phyloP scores from a whole-genome alignment of 2,888 invertebrate genomes.

The Limnephilus lunatus region DNA sequence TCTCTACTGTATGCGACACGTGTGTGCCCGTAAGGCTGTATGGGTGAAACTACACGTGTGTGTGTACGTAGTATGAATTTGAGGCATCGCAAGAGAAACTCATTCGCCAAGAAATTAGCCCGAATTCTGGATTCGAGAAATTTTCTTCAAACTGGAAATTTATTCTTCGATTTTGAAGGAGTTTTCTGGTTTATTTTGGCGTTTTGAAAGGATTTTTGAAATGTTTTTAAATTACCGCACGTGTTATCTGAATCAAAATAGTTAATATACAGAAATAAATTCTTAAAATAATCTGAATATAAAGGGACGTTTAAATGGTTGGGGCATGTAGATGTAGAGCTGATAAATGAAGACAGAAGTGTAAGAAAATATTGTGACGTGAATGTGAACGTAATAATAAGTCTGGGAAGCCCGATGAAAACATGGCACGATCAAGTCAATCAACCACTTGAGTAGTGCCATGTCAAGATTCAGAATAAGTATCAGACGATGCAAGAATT shows the following conservation, averaged over 20 bases:
- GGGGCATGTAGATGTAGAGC: too few species aligned
- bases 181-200: background rate
- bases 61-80: background rate
- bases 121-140: background rate
- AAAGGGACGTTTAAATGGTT: too few species aligned
- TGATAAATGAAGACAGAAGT: too few species aligned
- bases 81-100: conserved; percentile 5
- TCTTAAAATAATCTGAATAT: too few species aligned
- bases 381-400: too few species aligned
- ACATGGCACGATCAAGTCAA: too few species aligned
- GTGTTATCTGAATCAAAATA: background rate
- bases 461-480: too few species aligned
- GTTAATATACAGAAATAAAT: background rate
- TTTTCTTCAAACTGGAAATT: background rate
- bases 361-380: too few species aligned
- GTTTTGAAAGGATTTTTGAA: background rate
- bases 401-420: too few species aligned
- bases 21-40: background rate
- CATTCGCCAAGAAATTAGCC: conserved; percentile 35
- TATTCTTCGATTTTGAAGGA: background rate
- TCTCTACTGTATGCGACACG: background rate
- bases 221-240: background rate
- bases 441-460: too few species aligned
- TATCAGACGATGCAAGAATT: too few species aligned
- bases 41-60: background rate